Percentiles rank a stretch among this genome's conserved stretches.
These are phyloP conservation scores for Ptychobarbus kaznakovi DNA, from an alignment of 2,797 vertebrate genomes.

Conservation along the genomic window DNA sequence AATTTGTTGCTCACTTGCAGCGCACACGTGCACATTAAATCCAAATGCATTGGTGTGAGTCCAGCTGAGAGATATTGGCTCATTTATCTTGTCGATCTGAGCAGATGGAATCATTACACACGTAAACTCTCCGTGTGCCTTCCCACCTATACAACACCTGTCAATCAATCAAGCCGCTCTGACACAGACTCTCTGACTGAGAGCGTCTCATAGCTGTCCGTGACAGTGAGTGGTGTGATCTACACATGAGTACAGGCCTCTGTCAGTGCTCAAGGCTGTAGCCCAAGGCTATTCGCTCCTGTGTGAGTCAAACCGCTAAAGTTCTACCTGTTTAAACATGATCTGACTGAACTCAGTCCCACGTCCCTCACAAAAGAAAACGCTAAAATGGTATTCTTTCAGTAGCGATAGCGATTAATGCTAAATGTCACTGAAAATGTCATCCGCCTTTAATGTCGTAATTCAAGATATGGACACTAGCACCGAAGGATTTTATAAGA, in stretches of 20 bases:
- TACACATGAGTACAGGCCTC: constrained; percentile 13
- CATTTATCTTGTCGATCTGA: constrained; percentile 73
- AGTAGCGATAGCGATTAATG: constrained; percentile 20
- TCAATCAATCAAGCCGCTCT: constrained; percentile 55
- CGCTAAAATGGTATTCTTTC: constrained; percentile 31
- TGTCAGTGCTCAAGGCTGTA: constrained; percentile 41
- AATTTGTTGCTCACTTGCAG: background rate
- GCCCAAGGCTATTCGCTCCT: constrained; percentile 28
- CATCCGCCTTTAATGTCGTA: constrained; percentile 33
- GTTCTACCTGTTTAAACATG: constrained; percentile 28
- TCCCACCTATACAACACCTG: constrained; percentile 59
- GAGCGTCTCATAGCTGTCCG: constrained; percentile 25
- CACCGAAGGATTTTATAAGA: constrained; percentile 15
- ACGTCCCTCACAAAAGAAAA: constrained; percentile 14
- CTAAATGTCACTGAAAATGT: constrained; percentile 56
- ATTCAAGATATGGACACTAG: constrained; percentile 38
- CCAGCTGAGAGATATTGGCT: constrained; percentile 39
- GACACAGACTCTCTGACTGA: constrained; percentile 37
- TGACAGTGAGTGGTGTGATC: constrained; percentile 26
- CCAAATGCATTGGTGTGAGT: constrained; percentile 40
- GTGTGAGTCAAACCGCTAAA: constrained; percentile 5
- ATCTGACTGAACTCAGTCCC: constrained; percentile 30
- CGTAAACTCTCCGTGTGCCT: constrained; percentile 44
- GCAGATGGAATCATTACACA: constrained; percentile 52
- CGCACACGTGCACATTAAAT: constrained; percentile 34